Evolutionary conservation across 30 jellyfish, hydroid and myxozoan genomes (phyloP), one percentile per base, ranked within the genome.

Genomic region (Catostylus mosaicus): DNA sequence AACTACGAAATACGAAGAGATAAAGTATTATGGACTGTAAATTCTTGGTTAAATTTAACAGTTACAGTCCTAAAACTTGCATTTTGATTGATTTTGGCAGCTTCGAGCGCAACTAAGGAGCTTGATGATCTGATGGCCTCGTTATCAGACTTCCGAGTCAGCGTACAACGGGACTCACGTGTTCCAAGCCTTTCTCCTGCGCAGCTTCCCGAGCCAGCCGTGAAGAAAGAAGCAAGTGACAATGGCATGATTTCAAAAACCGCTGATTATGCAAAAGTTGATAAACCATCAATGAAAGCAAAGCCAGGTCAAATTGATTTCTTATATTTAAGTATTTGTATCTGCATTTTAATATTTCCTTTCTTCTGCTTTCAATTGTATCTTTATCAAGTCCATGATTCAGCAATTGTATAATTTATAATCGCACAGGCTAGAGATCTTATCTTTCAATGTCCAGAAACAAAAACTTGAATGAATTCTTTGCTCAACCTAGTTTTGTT

Each of bases 41-140:
- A 48, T 48, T 4, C 23, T 3, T 48, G 14, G 63, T 27, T 48
- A 48, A 2, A 16, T 4, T 48, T 8, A 48, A 9, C 20, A 5
- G 54, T 5, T 5, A 5, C 14, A 5, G 54, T 40, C 11, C 54
- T 5, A 5, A 14, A 40, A 7, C 54, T 40, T 40, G 54, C 14
- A 5, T 40, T 14, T 40, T 40, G 14, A 2, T 3, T 48, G 63
- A 48, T 68, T 59, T 33, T 32, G 59, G 88, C 95, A 92, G 98
- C 98, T 19, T 92, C 98, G 22, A 86, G 90, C 51, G 98, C 98
- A 14, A 92, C 98, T 20, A 86, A 85, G 51, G 98, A 92, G 70
- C 91, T 92, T 18, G 98, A 92, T 66, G 98, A 92, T 48, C 83
- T 92, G 59, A 92, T 92, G 98, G 98, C 98, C 81, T 92, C 98